phyloP scores from a whole-genome alignment of 2,797 vertebrate genomes.

The Myotis daubentonii region DNA sequence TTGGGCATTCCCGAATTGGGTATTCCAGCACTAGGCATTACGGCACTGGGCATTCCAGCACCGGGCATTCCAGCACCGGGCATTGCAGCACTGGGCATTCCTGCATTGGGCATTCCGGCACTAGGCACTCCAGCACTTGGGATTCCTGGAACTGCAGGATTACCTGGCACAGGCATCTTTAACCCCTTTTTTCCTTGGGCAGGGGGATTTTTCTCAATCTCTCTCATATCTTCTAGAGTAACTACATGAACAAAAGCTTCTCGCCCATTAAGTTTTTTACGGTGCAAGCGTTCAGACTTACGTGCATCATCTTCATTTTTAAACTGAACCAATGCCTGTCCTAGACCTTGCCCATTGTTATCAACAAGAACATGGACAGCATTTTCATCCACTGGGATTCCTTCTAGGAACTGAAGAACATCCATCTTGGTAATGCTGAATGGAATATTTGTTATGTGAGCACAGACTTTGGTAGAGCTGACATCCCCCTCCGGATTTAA shows the following conservation, averaged over 20 bases:
- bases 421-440: slow-evolving; percentile 98
- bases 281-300: slow-evolving; percentile 96
- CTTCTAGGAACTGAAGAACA: slow-evolving; percentile 95
- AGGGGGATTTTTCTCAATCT: slow-evolving; percentile 96
- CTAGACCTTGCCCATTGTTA: slow-evolving; percentile 95
- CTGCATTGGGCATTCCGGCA: slow-evolving; percentile 81
- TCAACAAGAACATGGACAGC: slow-evolving; percentile 95
- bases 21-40: slow-evolving; percentile 84
- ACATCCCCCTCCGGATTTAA: slow-evolving; percentile 88
- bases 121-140: not conserved
- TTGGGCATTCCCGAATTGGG: slow-evolving; percentile 85
- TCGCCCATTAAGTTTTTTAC: slow-evolving; percentile 97
- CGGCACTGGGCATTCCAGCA: slow-evolving; percentile 85
- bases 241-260: slow-evolving; percentile 97
- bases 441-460: slow-evolving; percentile 97
- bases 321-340: slow-evolving; percentile 96
- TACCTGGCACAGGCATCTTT: slow-evolving; percentile 89
- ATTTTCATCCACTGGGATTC: slow-evolving; percentile 94
- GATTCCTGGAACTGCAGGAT: slow-evolving; percentile 84
- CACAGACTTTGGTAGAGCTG: slow-evolving; percentile 89
- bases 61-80: slow-evolving; percentile 85
- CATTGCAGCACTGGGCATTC: slow-evolving; percentile 85
- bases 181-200: slow-evolving; percentile 95
- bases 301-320: slow-evolving; percentile 97
- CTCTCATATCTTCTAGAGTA: slow-evolving; percentile 96